Evolutionary conservation across 2,113 vertebrate species (phyloP).

Genomic region (Ornithorhynchus anatinus): DNA sequence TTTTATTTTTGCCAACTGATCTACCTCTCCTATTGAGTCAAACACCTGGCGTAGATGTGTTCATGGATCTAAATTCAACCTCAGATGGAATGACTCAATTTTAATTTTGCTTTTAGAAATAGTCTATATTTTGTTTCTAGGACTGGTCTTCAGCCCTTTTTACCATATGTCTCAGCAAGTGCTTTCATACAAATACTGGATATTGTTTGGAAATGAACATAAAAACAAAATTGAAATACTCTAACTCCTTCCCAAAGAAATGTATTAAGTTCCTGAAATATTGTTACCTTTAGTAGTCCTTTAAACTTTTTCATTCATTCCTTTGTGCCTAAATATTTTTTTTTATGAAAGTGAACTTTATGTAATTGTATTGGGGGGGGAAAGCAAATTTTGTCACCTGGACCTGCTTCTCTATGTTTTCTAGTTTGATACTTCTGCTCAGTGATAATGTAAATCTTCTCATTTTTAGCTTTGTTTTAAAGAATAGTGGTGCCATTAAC

Average conservation of each 20-base stretch:
- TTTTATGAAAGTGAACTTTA: conserved; percentile 62
- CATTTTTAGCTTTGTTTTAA: conserved; percentile 9
- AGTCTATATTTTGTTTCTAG: conserved; percentile 23
- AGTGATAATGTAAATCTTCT: conserved; percentile 24
- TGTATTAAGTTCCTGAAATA: conserved; percentile 55
- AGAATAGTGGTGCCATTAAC: background rate
- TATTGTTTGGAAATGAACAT: conserved; percentile 60
- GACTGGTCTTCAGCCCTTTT: conserved; percentile 18
- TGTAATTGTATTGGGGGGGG: conserved; percentile 50
- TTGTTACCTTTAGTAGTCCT: conserved; percentile 51
- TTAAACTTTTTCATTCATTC: conserved; percentile 46
- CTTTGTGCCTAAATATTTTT: conserved; percentile 37
- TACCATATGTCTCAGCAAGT: conserved; percentile 18
- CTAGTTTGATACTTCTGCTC: conserved; percentile 31
- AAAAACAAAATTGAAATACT: conserved; percentile 56
- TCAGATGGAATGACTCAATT: background rate
- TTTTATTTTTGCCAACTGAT: conserved; percentile 42
- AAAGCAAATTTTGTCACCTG: conserved; percentile 25
- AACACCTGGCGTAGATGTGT: conserved; percentile 48
- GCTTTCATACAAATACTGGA: conserved; percentile 40
- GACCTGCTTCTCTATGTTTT: conserved; percentile 20
- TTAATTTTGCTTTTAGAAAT: conserved; percentile 39
- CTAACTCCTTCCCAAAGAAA: conserved; percentile 57
- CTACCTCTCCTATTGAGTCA: conserved; percentile 72
- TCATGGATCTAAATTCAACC: conserved; percentile 49